Conservation (phyloP, 2,113 vertebrate genomes). For the zebrafish (Danio rerio) region GRCz12tu NC_133180.1:40973001-40973500, state of each 20-base stretch:
- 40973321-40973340: neutral
- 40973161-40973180: neutral
- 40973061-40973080: neutral
- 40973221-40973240: neutral
- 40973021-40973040: neutral
- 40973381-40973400: neutral
- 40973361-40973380: neutral
- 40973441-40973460: conserved; percentile 10
- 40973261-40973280: neutral
- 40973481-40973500: neutral
- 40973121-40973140: neutral
- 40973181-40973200: neutral
- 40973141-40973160: neutral
- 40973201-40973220: neutral
- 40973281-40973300: neutral
- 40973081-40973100: neutral
- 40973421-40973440: neutral
- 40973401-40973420: neutral
- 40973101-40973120: neutral
- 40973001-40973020: neutral
- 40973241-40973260: too few relatives aligned
- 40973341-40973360: neutral
- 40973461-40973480: neutral
- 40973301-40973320: neutral
- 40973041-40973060: neutral